Evolutionary conservation across 2,113 vertebrate genomes (phyloP), one percentile per base, ranked within the genome.

Genomic region (Heteronetta atricapilla): DNA sequence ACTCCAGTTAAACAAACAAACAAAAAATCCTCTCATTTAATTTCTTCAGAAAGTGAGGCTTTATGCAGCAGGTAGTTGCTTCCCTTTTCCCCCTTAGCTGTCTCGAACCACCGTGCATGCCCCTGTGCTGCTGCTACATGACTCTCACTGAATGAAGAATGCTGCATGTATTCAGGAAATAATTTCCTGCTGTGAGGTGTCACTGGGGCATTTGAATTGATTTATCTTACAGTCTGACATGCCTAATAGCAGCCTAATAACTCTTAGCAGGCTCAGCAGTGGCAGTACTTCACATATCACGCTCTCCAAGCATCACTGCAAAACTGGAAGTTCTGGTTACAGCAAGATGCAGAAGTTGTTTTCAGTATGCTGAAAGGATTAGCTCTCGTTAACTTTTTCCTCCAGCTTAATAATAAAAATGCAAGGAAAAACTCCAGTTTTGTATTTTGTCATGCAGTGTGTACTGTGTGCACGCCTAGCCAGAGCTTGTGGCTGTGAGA

Each of bases 231-330:
- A 5, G 11, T 12, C 46, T 56, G 62, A 83, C 86, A 68, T 11
- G 3, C 64, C 2, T 6, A 70, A 56, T 2, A 69, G 44, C 3
- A 3, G 82, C 78, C 0, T 48, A 48, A 0, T 29, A 4, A 8
- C 26, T 46, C 48, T 46, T 20, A 79, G 63, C 64, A 79, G 55
- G 22, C 34, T 68, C 66, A 74, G 23, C 25, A 44, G 33, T 77
- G 77, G 42, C 68, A 62, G 13, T 33, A 23, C 20, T 63, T 80
- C 3, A 19, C 2, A 0, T 34, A 6, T 33, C 31, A 33, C 33
- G 18, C 12, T 77, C 67, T 90, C 74, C 67, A 40, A 74, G 31
- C 68, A 22, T 31, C 22, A 1, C 58, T 67, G 15, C 42, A 28
- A 55, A 93, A 46, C 8, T 11, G 22, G 5, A 6, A 73, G 34